Conservation (phyloP, 2,113 vertebrate genomes). For the Orycteropus afer region DNA sequence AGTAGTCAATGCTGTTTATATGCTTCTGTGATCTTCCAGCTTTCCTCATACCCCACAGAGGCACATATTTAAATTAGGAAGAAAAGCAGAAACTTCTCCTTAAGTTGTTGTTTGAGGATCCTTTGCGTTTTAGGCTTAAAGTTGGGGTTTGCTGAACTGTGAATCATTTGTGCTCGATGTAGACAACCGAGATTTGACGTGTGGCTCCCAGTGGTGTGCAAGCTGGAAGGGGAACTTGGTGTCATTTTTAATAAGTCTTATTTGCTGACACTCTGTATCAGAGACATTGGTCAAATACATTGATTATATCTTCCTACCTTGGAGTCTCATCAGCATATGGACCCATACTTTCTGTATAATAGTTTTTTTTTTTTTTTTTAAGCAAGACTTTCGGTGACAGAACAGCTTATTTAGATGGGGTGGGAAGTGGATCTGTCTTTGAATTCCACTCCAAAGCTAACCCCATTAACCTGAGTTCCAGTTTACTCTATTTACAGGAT, state of each 20-base stretch:
- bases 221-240: not conserved
- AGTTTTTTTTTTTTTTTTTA: not conserved
- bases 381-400: not conserved
- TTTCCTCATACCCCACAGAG: conserved; percentile 39
- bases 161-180: not conserved
- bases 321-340: conserved; percentile 1
- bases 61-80: conserved; percentile 62
- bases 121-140: not conserved
- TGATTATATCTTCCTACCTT: not conserved
- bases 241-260: not conserved
- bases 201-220: not conserved
- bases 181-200: not conserved
- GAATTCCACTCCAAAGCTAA: not conserved
- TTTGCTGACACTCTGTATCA: not conserved
- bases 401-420: not conserved
- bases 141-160: conserved; percentile 12
- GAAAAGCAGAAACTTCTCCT: conserved; percentile 51
- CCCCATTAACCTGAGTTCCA: not conserved
- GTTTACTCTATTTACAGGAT: not conserved
- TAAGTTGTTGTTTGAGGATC: conserved; percentile 26
- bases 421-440: not conserved
- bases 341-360: not conserved
- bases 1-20: conserved; percentile 73
- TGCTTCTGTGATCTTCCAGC: conserved; percentile 73
- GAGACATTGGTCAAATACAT: not conserved